Evolutionary conservation across 2,113 vertebrate species (phyloP), one percentile per base, ranked within the genome.

Genomic region (Trachemys scripta): DNA sequence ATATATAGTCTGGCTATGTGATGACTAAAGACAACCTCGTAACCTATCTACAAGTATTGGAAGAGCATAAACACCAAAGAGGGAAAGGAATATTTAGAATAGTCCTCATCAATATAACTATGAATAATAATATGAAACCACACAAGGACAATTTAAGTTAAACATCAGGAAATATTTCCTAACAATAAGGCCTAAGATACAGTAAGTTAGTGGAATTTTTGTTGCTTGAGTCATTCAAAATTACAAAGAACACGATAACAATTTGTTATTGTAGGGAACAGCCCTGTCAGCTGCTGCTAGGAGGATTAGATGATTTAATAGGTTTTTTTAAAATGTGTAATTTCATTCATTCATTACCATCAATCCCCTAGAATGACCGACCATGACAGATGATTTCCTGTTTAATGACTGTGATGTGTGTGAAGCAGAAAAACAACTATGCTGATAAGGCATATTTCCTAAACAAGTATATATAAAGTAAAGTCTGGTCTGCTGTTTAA

Each of bases 181-280:
- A 81, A 31, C 22, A 16, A 57, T 56, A 42, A 56, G 54, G 24
- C 24, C 53, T 62, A 5, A 75, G 17, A 79, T 53, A 82, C 5
- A 0, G 3, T 59, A 87, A 94, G 87, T 85, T 88, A 3, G 0
- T 69, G 93, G 49, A 93, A 90, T 47, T 53, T 57, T 79, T 86
- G 82, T 62, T 38, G 83, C 92, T 92, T 96, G 89, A 94, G 87
- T 91, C 96, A 96, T 79, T 81, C 56, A 90, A 92, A 89, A 92
- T 81, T 13, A 94, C 25, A 38, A 93, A 92, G 87, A 85, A 94
- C 1, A 0, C 1, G 0, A 51, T 93, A 95, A 89, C 7, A 3
- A 87, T 17, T 90, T 65, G 96, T 96, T 80, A 78, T 95, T 90
- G 92, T 31, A 92, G 0, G 0, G 82, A 93, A 88, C 90, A 22